Base-by-base conservation (phyloP, 2,797 vertebrate species). In the Chrysolophus pictus region DNA sequence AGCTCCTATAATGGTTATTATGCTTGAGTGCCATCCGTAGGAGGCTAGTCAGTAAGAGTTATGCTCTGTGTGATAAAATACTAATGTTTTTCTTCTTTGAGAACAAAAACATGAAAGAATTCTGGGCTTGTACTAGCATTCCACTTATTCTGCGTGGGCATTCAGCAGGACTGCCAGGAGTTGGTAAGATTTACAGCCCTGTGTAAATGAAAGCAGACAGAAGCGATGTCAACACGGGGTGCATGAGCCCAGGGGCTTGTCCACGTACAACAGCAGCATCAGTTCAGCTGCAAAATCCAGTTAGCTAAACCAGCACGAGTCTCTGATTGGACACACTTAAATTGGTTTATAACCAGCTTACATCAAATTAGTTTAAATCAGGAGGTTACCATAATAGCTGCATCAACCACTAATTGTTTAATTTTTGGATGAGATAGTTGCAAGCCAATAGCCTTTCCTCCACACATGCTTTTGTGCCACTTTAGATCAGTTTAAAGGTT, bases 261-360 rank as follows among this genome's bases (percentile, higher is more conserved):
- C 91, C 91, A 12, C 5, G 22, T 69, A 87, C 91, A 95, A 90
- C 63, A 69, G 91, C 65, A 94, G 80, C 90, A 92, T 91, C 91
- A 74, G 88, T 92, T 96, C 92, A 93, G 87, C 96, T 94, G 91
- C 88, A 93, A 90, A 96, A 95, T 91, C 93, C 94, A 65, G 87
- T 96, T 94, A 95, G 77, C 78, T 91, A 84, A 93, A 95, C 93
- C 78, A 77, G 62, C 68, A 83, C 88, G 47, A 42, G 74, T 55
- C 89, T 81, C 85, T 79, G 85, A 95, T 92, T 93, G 93, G 94
- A 95, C 89, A 90, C 94, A 94, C 92, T 95, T 95, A 94, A 93
- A 92, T 90, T 91, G 93, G 90, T 94, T 96, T 94, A 94, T 88
- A 95, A 84, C 89, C 93, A 93, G 92, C 88, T 94, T 95, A 94